phyloP scores from a whole-genome alignment of 2,113 vertebrate species.

The Eurypyga helias region DNA sequence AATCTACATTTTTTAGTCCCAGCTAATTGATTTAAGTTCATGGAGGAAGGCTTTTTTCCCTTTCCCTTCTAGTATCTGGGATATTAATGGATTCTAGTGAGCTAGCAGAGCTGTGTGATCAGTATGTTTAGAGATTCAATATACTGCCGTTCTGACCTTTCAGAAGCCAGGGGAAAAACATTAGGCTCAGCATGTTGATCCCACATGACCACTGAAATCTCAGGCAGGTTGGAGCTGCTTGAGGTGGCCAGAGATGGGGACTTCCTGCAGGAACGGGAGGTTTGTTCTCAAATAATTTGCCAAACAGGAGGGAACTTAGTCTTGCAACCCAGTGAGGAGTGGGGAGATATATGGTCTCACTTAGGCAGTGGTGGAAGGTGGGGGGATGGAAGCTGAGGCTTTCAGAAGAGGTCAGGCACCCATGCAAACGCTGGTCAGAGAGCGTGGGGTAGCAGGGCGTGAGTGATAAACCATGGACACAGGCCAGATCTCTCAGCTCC shows the following conservation, averaged over 20 bases:
- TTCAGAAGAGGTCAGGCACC: background rate
- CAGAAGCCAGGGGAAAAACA: constrained; percentile 45
- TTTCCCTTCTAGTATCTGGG: constrained; percentile 21
- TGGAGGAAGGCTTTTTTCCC: constrained; percentile 28
- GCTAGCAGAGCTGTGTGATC: constrained; percentile 50
- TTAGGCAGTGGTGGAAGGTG: background rate
- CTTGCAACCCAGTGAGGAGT: background rate
- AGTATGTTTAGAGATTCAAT: constrained; percentile 68
- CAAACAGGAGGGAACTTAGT: background rate
- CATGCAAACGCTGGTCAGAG: background rate
- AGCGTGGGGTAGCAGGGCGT: background rate
- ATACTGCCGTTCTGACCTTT: constrained; percentile 53
- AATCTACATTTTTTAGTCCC: constrained; percentile 61
- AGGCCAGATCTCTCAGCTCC: background rate
- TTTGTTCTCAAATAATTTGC: background rate
- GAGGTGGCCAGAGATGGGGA: background rate
- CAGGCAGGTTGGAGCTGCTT: background rate
- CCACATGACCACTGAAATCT: background rate
- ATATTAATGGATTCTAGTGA: constrained; percentile 72
- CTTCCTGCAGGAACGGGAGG: background rate
- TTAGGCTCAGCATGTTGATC: constrained; percentile 30
- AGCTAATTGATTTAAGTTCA: constrained; percentile 71
- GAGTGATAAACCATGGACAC: background rate
- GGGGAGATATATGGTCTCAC: background rate
- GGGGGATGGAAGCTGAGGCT: background rate